These are phyloP conservation scores for Eonycteris spelaea DNA, from an alignment of 2,113 vertebrate species.

Conservation along the genomic window DNA sequence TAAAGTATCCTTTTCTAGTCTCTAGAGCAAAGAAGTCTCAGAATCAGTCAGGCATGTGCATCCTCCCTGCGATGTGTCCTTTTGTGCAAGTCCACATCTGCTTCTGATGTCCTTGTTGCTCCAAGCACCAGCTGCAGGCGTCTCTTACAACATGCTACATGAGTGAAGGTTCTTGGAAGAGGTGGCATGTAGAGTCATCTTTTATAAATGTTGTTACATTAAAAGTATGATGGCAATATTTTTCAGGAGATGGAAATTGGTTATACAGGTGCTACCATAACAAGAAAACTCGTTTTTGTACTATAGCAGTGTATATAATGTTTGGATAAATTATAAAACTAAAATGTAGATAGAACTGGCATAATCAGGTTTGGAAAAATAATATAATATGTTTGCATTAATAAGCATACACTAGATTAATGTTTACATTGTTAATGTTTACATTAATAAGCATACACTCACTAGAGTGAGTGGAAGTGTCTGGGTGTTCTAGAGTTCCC, in stretches of 20 bases:
- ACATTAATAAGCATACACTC: neutral
- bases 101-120: too few species aligned
- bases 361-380: neutral
- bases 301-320: neutral
- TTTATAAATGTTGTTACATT: neutral
- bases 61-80: too few species aligned
- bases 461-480: neutral
- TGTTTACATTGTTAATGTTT: too few species aligned
- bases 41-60: too few species aligned
- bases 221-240: neutral
- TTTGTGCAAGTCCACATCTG: too few species aligned
- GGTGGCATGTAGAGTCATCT: neutral
- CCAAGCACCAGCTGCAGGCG: too few species aligned
- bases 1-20: too few species aligned
- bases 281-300: neutral
- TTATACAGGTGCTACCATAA: neutral
- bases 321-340: neutral
- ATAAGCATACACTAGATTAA: neutral
- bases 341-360: neutral
- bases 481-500: fast-evolving
- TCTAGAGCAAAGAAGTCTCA: too few species aligned
- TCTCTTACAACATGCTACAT: too few species aligned
- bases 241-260: neutral
- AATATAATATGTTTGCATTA: neutral
- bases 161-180: neutral